phyloP scores from a whole-genome alignment of 2,888 invertebrate genomes.

The Sepiola atlantica region DNA sequence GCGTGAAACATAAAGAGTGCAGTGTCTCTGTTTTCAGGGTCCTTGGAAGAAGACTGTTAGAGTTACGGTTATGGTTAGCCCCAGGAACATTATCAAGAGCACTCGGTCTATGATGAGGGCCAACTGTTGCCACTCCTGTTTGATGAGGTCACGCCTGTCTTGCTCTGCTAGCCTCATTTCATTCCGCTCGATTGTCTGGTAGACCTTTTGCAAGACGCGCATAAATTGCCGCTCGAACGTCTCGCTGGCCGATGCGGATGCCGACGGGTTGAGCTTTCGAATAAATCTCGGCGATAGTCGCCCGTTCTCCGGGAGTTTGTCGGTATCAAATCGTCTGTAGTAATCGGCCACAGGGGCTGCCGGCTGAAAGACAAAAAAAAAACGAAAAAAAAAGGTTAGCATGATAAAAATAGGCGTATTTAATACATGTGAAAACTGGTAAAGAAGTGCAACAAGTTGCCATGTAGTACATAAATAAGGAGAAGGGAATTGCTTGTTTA shows the following conservation, averaged over 20 bases:
- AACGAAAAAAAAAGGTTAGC: not conserved
- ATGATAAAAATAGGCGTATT: too few species aligned
- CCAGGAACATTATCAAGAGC: slow-evolving; percentile 76
- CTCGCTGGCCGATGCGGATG: slow-evolving; percentile 59
- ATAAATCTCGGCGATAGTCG: slow-evolving; percentile 61
- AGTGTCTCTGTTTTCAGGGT: slow-evolving; percentile 57
- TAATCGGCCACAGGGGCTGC: slow-evolving; percentile 55
- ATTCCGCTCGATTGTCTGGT: slow-evolving; percentile 86
- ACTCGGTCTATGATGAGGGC: slow-evolving; percentile 86
- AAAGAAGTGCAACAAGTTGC: too few species aligned
- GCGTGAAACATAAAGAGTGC: not conserved
- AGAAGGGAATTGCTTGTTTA: too few species aligned
- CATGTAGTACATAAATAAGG: too few species aligned
- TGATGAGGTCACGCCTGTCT: slow-evolving; percentile 85
- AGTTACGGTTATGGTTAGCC: slow-evolving; percentile 76
- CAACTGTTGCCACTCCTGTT: slow-evolving; percentile 84
- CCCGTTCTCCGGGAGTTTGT: slow-evolving; percentile 62
- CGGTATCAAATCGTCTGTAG: slow-evolving; percentile 55
- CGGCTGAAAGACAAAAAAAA: slow-evolving; percentile 49
- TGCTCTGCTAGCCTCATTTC: slow-evolving; percentile 85
- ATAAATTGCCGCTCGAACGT: slow-evolving; percentile 81
- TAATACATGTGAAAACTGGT: too few species aligned
- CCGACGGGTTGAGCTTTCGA: slow-evolving; percentile 53
- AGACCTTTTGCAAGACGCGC: slow-evolving; percentile 82
- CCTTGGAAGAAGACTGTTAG: slow-evolving; percentile 75